A percentile compares a stretch with the other conserved stretches of the same genome.
Conservation (phyloP, 2,113 vertebrate genomes). For the Noctilio leporinus region DNA sequence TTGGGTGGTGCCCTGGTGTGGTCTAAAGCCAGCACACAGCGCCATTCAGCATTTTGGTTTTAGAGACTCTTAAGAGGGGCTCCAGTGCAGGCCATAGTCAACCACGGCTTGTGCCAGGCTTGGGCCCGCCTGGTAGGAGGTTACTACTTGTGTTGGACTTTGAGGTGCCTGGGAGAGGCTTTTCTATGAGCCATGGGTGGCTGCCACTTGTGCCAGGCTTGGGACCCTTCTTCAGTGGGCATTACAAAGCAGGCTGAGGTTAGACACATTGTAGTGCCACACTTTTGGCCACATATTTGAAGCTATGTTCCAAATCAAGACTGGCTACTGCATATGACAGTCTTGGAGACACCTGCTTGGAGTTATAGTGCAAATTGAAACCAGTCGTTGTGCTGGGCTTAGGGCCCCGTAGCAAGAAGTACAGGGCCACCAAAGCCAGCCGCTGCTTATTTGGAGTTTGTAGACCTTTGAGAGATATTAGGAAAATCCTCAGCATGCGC, state of each 20-base stretch:
- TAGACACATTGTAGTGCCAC: not conserved
- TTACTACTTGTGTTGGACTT: not conserved
- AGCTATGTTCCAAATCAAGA: not conserved
- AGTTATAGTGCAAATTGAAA: not conserved
- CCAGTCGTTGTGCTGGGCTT: not conserved
- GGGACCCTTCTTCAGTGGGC: not conserved
- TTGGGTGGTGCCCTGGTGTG: not conserved
- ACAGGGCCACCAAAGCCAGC: not conserved
- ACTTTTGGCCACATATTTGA: not conserved
- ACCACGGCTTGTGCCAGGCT: not conserved
- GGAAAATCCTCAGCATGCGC: not conserved
- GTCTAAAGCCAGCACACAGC: not conserved
- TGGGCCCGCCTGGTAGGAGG: not conserved
- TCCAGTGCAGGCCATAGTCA: not conserved
- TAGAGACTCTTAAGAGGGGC: not conserved
- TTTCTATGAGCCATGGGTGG: not conserved
- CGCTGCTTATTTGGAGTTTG: not conserved
- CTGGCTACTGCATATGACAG: not conserved
- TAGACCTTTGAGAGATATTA: not conserved
- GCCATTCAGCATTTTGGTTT: not conserved
- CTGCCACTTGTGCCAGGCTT: not conserved
- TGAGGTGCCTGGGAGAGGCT: not conserved
- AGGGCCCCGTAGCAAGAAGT: not conserved
- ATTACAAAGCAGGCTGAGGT: not conserved
- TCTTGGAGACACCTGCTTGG: not conserved